Base-by-base conservation (phyloP, 2,888 invertebrate genomes). In the Beris morrisii region DNA sequence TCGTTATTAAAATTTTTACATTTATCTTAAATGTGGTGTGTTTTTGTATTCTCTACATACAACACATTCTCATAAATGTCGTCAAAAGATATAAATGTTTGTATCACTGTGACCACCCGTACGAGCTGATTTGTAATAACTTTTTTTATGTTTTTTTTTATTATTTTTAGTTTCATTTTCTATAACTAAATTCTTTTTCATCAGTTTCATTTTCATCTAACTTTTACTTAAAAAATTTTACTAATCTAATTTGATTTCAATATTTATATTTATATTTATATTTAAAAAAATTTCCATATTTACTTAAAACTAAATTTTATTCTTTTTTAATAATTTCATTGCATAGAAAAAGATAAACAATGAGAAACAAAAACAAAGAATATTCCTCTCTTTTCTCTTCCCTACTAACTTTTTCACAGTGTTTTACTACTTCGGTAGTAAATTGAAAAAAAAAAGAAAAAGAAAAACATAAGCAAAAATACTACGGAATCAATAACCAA, bases 401-500 rank as follows among this genome's bases (percentile, higher is more conserved):
- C 7, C 38, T 38, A 38, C 38, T 38, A 38, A 38, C 9, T 38
- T 38, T 9, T 38, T 38, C 38, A 38, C 9, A 38, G 13, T 66
- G 67, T 57, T 67, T 30, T 56, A 45, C 38, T 61, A 31, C 46
- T 15, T 48, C 30, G 15, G 45, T 59, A 46, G 28, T 22, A 45
- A 15, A 38, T 22, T 9, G 38, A 38, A 38, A 38, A 38, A 32
- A 43, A 44, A 57, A 22, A 22, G 22, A 38, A 38, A 38, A 38
- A 38, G 38, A 5, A 38, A 38, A 31, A n/a, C 12, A 55, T 13
- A 55, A 55, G 9, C 38, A 38, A 5, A 38, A 38, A 38, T 38
- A 38, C 38, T 61, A 61, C 38, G 43, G 61, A 61, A 50, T 61
- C 61, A 61, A 61, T 61, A 61, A 61, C 52, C 61, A n/a, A 30